Conservation (phyloP, 2,113 vertebrate genomes). For the Antechinus stuartii region DNA sequence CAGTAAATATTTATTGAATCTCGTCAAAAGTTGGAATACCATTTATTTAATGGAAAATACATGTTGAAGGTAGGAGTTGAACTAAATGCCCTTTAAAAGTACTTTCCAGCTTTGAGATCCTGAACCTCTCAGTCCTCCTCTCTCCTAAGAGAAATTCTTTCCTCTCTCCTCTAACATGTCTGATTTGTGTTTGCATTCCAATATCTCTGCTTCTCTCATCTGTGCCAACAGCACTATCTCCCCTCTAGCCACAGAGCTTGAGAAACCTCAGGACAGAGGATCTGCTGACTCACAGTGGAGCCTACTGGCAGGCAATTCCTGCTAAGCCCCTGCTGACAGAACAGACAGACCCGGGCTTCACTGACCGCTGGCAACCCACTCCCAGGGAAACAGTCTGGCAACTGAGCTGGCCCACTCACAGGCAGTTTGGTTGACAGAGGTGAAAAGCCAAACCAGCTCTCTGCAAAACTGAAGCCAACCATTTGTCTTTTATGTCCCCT, state of each 20-base stretch:
- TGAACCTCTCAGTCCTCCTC: neutral
- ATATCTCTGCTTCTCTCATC: neutral
- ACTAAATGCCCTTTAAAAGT: neutral
- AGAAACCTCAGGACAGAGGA: neutral
- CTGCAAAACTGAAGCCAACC: neutral
- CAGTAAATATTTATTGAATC: neutral
- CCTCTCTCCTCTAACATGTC: neutral
- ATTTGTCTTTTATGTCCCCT: neutral
- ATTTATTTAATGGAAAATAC: neutral
- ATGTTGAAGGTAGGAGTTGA: neutral
- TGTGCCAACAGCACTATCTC: constrained; percentile 4
- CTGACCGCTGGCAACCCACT: neutral
- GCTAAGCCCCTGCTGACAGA: constrained; percentile 11
- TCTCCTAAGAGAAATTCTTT: neutral
- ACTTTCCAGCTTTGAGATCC: neutral
- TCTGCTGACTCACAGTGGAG: constrained; percentile 7
- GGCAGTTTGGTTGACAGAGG: neutral
- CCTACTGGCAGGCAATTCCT: neutral
- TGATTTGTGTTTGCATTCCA: neutral
- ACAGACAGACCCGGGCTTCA: neutral
- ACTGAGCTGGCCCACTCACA: neutral
- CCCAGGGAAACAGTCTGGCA: constrained; percentile 1
- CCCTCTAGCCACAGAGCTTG: neutral
- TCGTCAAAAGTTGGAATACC: neutral
- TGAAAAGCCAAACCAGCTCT: neutral